Evolutionary conservation across 2,113 vertebrate genomes (phyloP).

Genomic region (Plestiodon gilberti): DNA sequence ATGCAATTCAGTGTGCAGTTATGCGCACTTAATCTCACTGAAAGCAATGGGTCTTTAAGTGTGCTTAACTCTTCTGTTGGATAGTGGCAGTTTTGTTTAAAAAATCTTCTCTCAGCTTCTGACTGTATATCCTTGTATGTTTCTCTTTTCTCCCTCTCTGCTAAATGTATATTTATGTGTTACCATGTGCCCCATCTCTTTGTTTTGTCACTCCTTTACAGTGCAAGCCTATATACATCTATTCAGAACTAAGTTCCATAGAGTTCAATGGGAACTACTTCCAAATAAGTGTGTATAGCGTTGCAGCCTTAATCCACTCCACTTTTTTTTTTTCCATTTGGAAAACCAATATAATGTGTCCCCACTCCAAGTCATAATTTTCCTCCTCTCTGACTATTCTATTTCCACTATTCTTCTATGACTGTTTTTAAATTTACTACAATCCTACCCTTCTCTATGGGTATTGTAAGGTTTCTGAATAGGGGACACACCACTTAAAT

Average conservation of each 20-base stretch:
- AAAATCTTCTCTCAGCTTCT: neutral
- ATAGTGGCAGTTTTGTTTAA: neutral
- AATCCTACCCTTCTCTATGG: neutral
- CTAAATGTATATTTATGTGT: neutral
- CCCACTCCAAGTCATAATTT: neutral
- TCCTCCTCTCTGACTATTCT: neutral
- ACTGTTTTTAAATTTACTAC: neutral
- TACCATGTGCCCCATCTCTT: neutral
- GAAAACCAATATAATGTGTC: neutral
- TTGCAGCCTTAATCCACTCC: neutral
- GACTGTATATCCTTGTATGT: neutral
- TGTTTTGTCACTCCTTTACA: neutral
- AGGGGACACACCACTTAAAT: neutral
- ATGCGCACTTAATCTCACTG: neutral
- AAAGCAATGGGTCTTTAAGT: neutral
- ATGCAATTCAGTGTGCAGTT: neutral
- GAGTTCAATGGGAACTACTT: no score
- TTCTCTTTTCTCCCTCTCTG: neutral
- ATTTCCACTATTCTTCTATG: neutral
- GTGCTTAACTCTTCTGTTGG: neutral
- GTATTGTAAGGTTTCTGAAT: neutral
- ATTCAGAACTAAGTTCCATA: no score
- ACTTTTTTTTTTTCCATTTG: neutral
- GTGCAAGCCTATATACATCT: no score
- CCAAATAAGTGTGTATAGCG: no score